Conservation (phyloP, 2,113 vertebrate genomes). For the Notechis scutatus region DNA sequence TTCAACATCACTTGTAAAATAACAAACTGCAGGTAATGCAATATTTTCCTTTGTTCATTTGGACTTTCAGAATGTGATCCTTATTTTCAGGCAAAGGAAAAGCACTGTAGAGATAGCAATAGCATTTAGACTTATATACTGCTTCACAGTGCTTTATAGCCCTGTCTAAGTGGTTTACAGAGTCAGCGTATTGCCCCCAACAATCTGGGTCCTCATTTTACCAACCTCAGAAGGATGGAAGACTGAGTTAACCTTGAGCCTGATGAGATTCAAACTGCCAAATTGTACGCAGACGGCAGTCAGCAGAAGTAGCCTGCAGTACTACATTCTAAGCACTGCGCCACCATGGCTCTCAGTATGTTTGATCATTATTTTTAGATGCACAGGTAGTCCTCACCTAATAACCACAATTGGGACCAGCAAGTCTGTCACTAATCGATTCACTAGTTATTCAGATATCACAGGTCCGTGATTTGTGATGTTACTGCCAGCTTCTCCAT, state of each 20-base stretch:
- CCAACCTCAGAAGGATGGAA: no score
- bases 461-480: neutral
- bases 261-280: no score
- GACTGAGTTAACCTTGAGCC: no score
- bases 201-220: no score
- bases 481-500: neutral
- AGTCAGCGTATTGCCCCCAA: no score
- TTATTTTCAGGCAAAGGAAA: slow-evolving; percentile 4
- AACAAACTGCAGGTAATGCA: slow-evolving; percentile 95
- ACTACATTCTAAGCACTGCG: no score
- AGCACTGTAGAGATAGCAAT: neutral
- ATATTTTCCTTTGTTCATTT: neutral
- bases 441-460: neutral
- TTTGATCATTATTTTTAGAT: neutral
- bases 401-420: neutral
- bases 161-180: no score
- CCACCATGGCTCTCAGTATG: neutral
- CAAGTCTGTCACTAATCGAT: neutral
- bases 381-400: neutral
- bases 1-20: slow-evolving; percentile 98
- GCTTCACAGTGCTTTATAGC: no score
- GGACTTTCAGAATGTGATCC: neutral
- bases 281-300: no score
- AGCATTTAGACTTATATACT: no score
- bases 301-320: no score